These are phyloP conservation scores for Eublepharis macularius DNA, from an alignment of 2,113 vertebrate genomes.

Conservation along the genomic window DNA sequence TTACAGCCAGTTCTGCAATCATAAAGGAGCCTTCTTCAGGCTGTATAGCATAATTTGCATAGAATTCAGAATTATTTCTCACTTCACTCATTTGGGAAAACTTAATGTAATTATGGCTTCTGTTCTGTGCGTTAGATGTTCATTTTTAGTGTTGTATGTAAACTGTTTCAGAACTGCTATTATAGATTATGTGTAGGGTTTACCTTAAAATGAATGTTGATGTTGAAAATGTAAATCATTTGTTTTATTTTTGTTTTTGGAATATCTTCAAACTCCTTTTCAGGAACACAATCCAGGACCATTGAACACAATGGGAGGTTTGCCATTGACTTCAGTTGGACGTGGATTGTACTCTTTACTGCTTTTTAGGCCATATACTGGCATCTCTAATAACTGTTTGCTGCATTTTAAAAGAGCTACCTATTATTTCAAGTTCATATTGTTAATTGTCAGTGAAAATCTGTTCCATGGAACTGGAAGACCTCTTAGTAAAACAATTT, in stretches of 20 bases:
- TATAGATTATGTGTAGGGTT: not conserved
- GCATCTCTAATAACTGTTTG: not conserved
- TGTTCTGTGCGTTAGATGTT: not conserved
- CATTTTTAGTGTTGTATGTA: not conserved
- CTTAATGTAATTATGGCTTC: not conserved
- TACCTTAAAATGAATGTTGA: not conserved
- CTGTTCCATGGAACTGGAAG: conserved; percentile 8
- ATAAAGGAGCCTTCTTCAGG: not conserved
- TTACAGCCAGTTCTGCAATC: not conserved
- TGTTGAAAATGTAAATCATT: not conserved
- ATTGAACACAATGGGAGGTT: not conserved
- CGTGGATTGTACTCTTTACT: not conserved
- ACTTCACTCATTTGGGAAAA: not conserved
- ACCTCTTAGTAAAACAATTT: conserved; percentile 54
- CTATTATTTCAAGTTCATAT: not conserved
- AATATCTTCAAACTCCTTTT: not conserved
- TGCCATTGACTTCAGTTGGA: not conserved
- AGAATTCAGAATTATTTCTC: not conserved
- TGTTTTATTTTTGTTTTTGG: not conserved
- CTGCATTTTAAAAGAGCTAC: not conserved
- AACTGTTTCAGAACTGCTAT: not conserved
- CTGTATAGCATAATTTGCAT: not conserved
- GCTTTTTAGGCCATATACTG: not conserved
- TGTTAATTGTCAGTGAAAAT: not conserved
- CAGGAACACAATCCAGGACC: not conserved